phyloP scores from a whole-genome alignment of 1,140 invertebrate species.

The Matsumurasca onukii region DNA sequence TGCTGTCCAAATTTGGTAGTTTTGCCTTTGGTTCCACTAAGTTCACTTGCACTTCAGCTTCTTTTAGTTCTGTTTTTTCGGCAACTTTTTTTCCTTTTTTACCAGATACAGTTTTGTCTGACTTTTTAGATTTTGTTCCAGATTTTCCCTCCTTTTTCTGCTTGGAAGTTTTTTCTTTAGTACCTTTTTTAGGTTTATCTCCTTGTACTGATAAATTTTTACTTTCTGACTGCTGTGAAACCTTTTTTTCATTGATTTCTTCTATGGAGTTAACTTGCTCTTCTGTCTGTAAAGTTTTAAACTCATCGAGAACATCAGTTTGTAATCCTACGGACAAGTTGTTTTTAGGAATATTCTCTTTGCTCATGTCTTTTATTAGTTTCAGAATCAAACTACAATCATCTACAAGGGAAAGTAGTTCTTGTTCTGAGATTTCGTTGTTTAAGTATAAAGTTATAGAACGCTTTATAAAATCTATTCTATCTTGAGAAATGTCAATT shows the following conservation, averaged over 20 bases:
- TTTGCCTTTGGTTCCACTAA: neutral
- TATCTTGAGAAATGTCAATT: neutral
- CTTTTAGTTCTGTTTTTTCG: neutral
- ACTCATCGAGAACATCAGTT: neutral
- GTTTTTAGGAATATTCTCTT: neutral
- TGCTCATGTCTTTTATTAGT: neutral
- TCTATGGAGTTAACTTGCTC: neutral
- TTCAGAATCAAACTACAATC: conserved; percentile 7
- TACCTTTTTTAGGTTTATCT: neutral
- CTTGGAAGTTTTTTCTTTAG: neutral
- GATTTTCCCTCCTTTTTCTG: too few species aligned
- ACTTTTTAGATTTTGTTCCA: too few species aligned
- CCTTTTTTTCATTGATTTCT: neutral
- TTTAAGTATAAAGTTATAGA: neutral
- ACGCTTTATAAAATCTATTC: conserved; percentile 8
- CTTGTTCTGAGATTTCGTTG: neutral
- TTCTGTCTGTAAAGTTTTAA: neutral
- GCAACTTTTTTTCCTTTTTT: neutral
- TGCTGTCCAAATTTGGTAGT: conserved; percentile 1
- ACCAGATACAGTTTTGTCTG: neutral
- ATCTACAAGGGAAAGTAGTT: conserved; percentile 2
- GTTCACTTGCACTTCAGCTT: neutral
- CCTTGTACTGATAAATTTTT: neutral
- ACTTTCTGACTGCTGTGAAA: neutral
- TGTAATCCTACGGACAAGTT: neutral